These are phyloP conservation scores for Apamea crenata DNA, from an alignment of 2,888 invertebrate species.

Conservation along the genomic window DNA sequence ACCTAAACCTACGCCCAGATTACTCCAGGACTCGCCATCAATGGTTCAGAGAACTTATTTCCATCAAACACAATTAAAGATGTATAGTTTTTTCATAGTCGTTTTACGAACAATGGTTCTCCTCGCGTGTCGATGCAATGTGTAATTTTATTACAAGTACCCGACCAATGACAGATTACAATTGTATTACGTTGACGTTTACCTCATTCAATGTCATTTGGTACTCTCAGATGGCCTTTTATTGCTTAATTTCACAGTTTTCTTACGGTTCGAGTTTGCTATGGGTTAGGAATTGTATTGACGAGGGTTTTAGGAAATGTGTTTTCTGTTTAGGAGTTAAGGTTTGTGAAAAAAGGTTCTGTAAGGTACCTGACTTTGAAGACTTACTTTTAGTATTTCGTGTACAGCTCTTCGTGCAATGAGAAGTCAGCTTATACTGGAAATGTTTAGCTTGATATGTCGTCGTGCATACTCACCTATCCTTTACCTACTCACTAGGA, in stretches of 20 bases:
- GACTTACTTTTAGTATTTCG: neutral
- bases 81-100: slow-evolving; percentile 59
- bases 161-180: slow-evolving; percentile 66
- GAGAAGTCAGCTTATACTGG: neutral
- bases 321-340: neutral
- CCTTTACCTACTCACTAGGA: neutral
- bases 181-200: slow-evolving; percentile 68
- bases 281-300: slow-evolving; percentile 8
- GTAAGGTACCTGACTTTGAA: neutral
- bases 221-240: slow-evolving; percentile 61
- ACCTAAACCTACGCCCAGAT: neutral
- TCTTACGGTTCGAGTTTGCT: slow-evolving; percentile 39
- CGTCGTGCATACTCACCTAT: neutral
- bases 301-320: neutral
- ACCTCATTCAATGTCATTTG: slow-evolving; percentile 71
- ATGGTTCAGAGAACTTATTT: slow-evolving; percentile 34
- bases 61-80: slow-evolving; percentile 69
- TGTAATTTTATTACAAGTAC: slow-evolving; percentile 73
- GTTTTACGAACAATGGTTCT: slow-evolving; percentile 68
- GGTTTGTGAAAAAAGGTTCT: neutral
- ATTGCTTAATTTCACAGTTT: slow-evolving; percentile 59
- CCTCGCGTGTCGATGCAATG: slow-evolving; percentile 72
- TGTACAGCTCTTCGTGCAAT: neutral
- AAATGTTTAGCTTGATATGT: neutral
- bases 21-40: slow-evolving; percentile 17